phyloP scores from a whole-genome alignment of 2,113 vertebrate genomes.

The Labeo rohita region DNA sequence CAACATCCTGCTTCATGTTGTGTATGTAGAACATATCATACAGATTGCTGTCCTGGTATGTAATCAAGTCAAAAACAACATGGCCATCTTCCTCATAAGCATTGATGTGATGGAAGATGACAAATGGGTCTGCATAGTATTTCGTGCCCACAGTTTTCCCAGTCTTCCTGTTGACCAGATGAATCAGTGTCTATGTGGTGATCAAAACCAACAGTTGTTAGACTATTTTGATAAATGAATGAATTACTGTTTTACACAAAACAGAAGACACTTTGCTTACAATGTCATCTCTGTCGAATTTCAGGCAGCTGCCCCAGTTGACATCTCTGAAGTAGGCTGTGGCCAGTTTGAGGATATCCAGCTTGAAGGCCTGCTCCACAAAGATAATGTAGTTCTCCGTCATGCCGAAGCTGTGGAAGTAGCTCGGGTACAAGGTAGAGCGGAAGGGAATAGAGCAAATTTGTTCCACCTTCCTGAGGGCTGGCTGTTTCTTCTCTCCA shows the following conservation, averaged over 20 bases:
- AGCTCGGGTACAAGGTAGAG: slow-evolving; percentile 86
- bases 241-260: neutral
- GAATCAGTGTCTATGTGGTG: slow-evolving; percentile 84
- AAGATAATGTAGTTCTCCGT: slow-evolving; percentile 89
- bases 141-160: slow-evolving; percentile 75
- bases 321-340: slow-evolving; percentile 85
- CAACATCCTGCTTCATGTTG: slow-evolving; percentile 69
- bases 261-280: slow-evolving; percentile 67
- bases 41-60: slow-evolving; percentile 82
- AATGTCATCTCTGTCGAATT: slow-evolving; percentile 79
- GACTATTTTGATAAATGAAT: neutral
- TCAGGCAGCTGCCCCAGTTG: slow-evolving; percentile 89
- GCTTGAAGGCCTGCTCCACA: slow-evolving; percentile 88
- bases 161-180: slow-evolving; percentile 84
- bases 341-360: slow-evolving; percentile 87
- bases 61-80: slow-evolving; percentile 85
- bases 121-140: slow-evolving; percentile 81
- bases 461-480: slow-evolving; percentile 77
- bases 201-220: neutral
- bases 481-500: slow-evolving; percentile 61
- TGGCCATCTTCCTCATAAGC: slow-evolving; percentile 86
- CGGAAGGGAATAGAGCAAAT: slow-evolving; percentile 82
- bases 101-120: slow-evolving; percentile 91
- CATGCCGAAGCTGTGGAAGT: slow-evolving; percentile 95
- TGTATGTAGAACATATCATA: slow-evolving; percentile 90